Evolutionary conservation across 2,797 vertebrate species (phyloP), one percentile per base, ranked within the genome.

Genomic region (Paratrypauchen microcephalus): DNA sequence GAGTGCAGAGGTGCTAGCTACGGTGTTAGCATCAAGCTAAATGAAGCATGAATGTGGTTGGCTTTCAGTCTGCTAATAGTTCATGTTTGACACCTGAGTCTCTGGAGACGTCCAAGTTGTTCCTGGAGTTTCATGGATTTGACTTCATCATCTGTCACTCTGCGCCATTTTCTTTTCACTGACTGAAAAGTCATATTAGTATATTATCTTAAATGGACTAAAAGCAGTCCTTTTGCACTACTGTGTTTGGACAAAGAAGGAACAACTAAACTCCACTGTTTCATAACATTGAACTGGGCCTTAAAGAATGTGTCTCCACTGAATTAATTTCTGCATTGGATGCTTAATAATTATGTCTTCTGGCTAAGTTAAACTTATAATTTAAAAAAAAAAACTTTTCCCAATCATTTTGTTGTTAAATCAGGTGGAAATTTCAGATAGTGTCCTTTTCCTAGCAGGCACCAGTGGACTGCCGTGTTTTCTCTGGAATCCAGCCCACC

Each of bases 401-500:
- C 32, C 2, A 2, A 36, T 36, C 32, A 36, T 36, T 36, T 8
- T 36, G 32, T 8, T 56, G 54, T 57, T 57, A 26, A 57, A 54
- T 23, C 13, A 45, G 21, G 9, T 54, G 8, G 6, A 54, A 21
- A 26, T 26, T 26, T 56, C 12, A 11, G 11, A 11, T 15, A 15
- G 41, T 16, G 0, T 13, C 1, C 9, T 26, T 67, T 61, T 30
- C 47, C 28, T 64, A 92, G 90, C 72, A 69, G 39, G 54, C 72
- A 64, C 47, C 69, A 21, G 72, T 48, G 45, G 70, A 59, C 6
- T 75, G 70, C 0, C 93, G 95, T 0, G 90, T 99, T 1, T 98
- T 98, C 86, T 99, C 97, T 0, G 97, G 97, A 63, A 98, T 98
- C 87, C 96, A 98, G 85, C 97, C 96, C 0, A 98, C 97, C 0